Base-by-base conservation (phyloP, 2,113 vertebrate species). In the Lepus europaeus region DNA sequence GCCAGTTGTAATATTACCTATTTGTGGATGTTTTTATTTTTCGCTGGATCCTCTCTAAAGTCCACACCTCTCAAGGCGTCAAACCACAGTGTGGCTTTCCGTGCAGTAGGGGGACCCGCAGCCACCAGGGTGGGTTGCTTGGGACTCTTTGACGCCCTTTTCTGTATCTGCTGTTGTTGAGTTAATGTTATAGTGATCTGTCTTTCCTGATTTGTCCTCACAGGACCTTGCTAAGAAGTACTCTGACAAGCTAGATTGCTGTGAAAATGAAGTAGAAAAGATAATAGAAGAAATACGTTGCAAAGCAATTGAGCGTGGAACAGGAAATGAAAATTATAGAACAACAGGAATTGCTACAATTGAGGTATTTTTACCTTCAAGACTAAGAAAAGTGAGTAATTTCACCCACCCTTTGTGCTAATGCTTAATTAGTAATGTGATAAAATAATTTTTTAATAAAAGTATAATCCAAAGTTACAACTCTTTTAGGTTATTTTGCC, bases 201-300 rank as follows among this genome's bases (percentile, higher is more conserved):
- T 68, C 0, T 93, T 94, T 95, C 86, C 39, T 93, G 20, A 85
- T 82, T 9, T 96, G 97, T 56, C 84, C 70, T 92, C 6, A 59
- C 69, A 99, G 99, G 99, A 98, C 36, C 99, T 99, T 92, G 98
- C 99, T 1, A 98, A 97, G 84, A 98, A 97, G 70, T 99, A 99
- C 33, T 98, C 99, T 20, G 96, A 98, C 23, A 97, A 97, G 93
- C 93, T 99, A 64, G 78, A 96, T 33, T 98, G 99, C 88, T 89
- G 96, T n/a, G 95, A 96, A 96, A 84, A 68, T 0, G 98, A 99
- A 82, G 97, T 99, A 1, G 98, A 98, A 22, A 98, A 94, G 39
- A 97, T 99, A 88, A 98, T 99, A 90, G 99, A 99, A 97, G 97
- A 98, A 87, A 99, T 99, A 94, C 97, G 99, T 2, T 97, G 97